Evolutionary conservation across 2,113 vertebrate species (phyloP), one percentile per base, ranked within the genome.

Genomic region (Ailurus styani): DNA sequence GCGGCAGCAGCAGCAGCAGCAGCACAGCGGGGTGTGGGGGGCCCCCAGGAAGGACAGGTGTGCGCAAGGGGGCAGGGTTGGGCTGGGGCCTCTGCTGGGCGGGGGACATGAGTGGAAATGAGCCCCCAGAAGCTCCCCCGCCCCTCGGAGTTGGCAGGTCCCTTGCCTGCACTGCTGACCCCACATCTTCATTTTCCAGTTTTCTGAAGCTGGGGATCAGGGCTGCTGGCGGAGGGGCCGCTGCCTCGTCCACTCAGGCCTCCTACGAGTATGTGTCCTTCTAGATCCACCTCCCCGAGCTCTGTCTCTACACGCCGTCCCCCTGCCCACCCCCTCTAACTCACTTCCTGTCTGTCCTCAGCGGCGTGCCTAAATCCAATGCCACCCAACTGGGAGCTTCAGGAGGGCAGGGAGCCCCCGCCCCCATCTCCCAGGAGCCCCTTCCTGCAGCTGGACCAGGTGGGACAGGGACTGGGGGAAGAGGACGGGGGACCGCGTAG

Each of bases 231-330:
- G 91, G 97, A 66, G 78, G 66, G 7, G 10, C 90, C 1, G 31
- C 75, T 1, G 5, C 57, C 90, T 45, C 34, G 0, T 87, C 96
- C 6, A 54, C 29, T 18, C 97, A 94, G 66, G 79, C 96, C 7
- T 3, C 92, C 95, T 98, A 81, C 98, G 99, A 98, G 99, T 99
- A 99, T 98, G 99, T 98, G 64, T 93, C 42, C 92, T 42, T 54
- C 54, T 18, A 47, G 34, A 2, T 18, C 40, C 21, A 13, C 17
- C 47, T 54, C 60, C 37, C 57, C 0, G 3, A 20, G 31, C 14
- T 52, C 37, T 18, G 4, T 14, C n/a, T 64, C 50, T 5, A 1
- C 20, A 31, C 42, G 25, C 78, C 6, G 29, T 1, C 25, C 31
- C 54, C 23, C 9, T 18, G 10, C 40, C 25, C 17, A 0, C 7